phyloP scores from a whole-genome alignment of 2,113 vertebrate genomes.

The Nasalis larvatus region DNA sequence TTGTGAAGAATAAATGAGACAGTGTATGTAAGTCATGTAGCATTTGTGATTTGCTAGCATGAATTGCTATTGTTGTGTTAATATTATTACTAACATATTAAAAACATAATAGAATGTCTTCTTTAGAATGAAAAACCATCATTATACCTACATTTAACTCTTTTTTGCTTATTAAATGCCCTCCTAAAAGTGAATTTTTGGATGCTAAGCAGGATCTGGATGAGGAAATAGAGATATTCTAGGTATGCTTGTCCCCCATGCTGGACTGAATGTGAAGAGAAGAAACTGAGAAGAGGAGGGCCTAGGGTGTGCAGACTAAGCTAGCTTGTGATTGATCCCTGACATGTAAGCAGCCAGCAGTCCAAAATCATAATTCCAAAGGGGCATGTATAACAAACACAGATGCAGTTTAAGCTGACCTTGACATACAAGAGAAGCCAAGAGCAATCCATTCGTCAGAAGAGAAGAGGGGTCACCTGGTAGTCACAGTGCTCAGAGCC shows the following conservation, averaged over 20 bases:
- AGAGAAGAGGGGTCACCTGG: not conserved
- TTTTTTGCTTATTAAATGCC: not conserved
- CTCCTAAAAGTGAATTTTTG: not conserved
- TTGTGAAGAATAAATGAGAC: not conserved
- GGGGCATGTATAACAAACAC: not conserved
- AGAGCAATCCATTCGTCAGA: not conserved
- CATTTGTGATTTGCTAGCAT: not conserved
- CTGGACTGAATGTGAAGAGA: not conserved
- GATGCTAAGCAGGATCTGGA: not conserved
- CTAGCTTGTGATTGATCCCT: not conserved
- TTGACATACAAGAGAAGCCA: not conserved
- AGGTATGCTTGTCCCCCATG: not conserved
- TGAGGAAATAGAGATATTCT: not conserved
- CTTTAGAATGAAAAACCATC: not conserved
- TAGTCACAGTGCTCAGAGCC: not conserved
- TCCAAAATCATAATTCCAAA: not conserved
- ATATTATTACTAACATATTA: not conserved
- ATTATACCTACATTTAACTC: not conserved
- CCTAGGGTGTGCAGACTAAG: not conserved
- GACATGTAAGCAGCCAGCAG: not conserved
- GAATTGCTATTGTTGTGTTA: not conserved
- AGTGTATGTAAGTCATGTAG: not conserved
- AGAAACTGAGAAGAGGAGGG: not conserved
- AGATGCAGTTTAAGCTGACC: not conserved
- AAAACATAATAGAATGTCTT: not conserved